Base-by-base conservation (phyloP, 2,797 vertebrate genomes). In the Orientallactaga sibirica region DNA sequence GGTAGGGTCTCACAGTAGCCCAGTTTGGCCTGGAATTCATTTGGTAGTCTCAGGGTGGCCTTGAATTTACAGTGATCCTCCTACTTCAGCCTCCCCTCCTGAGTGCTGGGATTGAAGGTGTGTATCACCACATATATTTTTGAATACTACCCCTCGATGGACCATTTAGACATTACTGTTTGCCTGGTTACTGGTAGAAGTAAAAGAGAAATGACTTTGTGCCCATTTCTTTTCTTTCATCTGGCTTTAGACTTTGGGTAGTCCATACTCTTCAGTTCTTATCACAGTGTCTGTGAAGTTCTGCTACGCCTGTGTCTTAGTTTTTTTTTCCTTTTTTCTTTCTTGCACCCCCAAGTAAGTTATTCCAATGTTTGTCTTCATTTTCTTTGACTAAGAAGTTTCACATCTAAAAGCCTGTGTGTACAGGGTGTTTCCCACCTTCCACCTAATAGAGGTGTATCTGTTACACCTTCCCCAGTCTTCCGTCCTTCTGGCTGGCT, bases 361-460 rank as follows among this genome's bases (percentile, higher is more conserved):
- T 91, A 37, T 92, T 64, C 43, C 8, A 78, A 8, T 6, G 62
- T 81, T 89, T 52, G 48, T 68, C 19, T 88, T 93, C 41, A 15
- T 90, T 93, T 92, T 88, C 71, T 85, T 76, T 86, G 79, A 5
- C 22, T 66, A 33, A 92, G 41, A 77, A 29, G 16, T 78, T 80
- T 91, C 29, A n/a, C 76, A 33, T 29, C 25, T 29, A 48, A 16
- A 84, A 88, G 22, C 58, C 33, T 10, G 18, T 22, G 62, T 43
- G 1, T 48, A 48, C n/a, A 37, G 16, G 27, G 7, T 29, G 85
- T 92, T 89, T 41, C 14, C 10, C n/a, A 48, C 19, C 19, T 92
- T 1, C 4, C 11, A 62, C 20, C 43, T 77, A 41, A 43, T 27
- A 33, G 55, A 27, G 55, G 74, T 6, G 25, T 92, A 7, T 37